Conservation (phyloP, 1,140 invertebrate species). For the Ips typographus region DNA sequence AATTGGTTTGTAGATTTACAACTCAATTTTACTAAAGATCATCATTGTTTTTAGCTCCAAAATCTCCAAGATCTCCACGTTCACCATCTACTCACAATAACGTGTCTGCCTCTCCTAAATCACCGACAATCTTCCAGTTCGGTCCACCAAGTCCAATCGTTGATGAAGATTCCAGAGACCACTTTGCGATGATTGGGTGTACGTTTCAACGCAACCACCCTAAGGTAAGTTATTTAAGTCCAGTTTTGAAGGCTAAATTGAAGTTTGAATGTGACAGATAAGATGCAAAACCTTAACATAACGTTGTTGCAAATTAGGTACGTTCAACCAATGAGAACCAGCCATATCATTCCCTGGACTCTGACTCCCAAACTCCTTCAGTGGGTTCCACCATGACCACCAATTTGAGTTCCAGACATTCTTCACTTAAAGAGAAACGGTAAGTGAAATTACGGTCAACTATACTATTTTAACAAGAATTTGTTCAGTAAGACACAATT, state of each 20-base stretch:
- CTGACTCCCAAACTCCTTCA: constrained; percentile 44
- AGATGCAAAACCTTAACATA: neutral
- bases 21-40: neutral
- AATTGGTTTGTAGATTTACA: too few relatives aligned
- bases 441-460: constrained; percentile 24
- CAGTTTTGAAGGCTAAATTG: neutral
- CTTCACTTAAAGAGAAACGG: constrained; percentile 46
- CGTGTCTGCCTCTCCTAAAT: constrained; percentile 14
- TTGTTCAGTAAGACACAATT: too few relatives aligned
- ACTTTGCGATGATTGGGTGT: constrained; percentile 11
- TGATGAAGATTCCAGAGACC: constrained; percentile 9
- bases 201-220: neutral
- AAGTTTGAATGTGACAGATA: too few relatives aligned
- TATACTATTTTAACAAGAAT: too few relatives aligned
- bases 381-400: constrained; percentile 34
- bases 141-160: constrained; percentile 12
- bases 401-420: constrained; percentile 42
- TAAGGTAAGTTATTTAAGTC: constrained; percentile 6
- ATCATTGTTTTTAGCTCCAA: constrained; percentile 17
- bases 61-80: constrained; percentile 25
- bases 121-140: constrained; percentile 26
- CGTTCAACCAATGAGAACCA: constrained; percentile 42
- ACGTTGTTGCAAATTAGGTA: constrained; percentile 5
- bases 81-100: constrained; percentile 19
- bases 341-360: constrained; percentile 48